Evolutionary conservation across 2,113 vertebrate species (phyloP).

Genomic region (Himantopus leucocephalus): DNA sequence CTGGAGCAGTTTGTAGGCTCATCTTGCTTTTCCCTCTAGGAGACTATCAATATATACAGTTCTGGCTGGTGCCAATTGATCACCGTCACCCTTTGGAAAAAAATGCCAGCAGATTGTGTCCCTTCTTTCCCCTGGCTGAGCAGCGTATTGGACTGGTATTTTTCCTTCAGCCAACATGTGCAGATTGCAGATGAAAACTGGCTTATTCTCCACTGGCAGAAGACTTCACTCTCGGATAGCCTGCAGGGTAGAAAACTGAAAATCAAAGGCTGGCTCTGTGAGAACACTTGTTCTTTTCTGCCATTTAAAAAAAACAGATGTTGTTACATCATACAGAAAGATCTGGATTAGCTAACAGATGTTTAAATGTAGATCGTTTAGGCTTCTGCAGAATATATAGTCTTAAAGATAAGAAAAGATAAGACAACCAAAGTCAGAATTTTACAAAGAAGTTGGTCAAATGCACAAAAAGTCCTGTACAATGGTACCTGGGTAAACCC

Average conservation of each 20-base stretch:
- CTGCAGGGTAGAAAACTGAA: slow-evolving; percentile 31
- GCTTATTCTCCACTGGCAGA: not conserved
- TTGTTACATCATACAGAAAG: not conserved
- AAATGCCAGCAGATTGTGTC: not conserved
- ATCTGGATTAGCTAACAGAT: not conserved
- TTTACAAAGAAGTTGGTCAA: not conserved
- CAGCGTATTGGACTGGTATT: not conserved
- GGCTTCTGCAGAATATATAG: not conserved
- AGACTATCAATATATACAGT: not conserved
- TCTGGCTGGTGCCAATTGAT: not conserved
- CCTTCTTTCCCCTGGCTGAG: not conserved
- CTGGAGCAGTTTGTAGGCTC: not conserved
- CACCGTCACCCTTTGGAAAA: not conserved
- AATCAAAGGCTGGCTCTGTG: slow-evolving; percentile 1
- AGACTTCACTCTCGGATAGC: not conserved
- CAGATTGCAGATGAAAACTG: not conserved
- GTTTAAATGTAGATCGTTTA: not conserved
- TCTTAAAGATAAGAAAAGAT: not conserved
- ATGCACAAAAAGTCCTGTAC: not conserved
- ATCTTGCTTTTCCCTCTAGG: not conserved
- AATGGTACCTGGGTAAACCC: not conserved
- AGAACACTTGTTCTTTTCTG: slow-evolving; percentile 21
- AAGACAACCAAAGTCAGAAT: not conserved
- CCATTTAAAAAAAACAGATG: not conserved
- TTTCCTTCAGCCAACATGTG: not conserved